Evolutionary conservation across 2,888 invertebrate species (phyloP).

Genomic region (Helicoverpa assulta): DNA sequence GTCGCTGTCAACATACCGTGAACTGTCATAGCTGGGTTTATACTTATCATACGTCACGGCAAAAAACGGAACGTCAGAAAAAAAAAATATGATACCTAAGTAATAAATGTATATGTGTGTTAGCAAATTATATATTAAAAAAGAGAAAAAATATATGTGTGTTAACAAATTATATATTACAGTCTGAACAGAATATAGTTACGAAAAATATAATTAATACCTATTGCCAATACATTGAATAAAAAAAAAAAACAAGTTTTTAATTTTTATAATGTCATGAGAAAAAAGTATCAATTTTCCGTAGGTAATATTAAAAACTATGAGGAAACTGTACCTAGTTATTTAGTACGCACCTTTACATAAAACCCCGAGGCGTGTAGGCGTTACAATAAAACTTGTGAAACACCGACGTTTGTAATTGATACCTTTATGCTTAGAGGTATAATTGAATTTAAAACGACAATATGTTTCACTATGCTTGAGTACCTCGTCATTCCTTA

Average conservation of each 20-base stretch:
- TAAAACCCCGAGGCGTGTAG: conserved; percentile 16
- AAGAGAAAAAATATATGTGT: too few species aligned
- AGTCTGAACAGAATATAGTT: too few species aligned
- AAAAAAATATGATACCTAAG: background rate
- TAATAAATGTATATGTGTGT: too few species aligned
- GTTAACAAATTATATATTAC: too few species aligned
- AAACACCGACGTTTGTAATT: conserved; percentile 34
- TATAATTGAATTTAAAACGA: conserved; percentile 43
- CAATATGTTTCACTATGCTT: conserved; percentile 10
- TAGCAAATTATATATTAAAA: too few species aligned
- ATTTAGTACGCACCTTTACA: conserved; percentile 30
- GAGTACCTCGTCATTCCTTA: background rate
- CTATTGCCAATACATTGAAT: too few species aligned
- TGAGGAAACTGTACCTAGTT: background rate
- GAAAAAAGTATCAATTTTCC: too few species aligned
- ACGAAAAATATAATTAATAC: too few species aligned
- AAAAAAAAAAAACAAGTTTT: too few species aligned
- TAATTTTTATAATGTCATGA: too few species aligned
- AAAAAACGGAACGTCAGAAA: background rate
- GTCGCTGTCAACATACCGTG: conserved; percentile 16
- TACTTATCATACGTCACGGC: conserved; percentile 16
- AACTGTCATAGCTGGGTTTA: background rate
- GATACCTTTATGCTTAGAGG: conserved; percentile 31
- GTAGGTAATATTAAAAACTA: too few species aligned
- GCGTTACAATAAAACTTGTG: conserved; percentile 13